phyloP scores from a whole-genome alignment of 2,797 vertebrate species.

The Hylomyscus alleni region DNA sequence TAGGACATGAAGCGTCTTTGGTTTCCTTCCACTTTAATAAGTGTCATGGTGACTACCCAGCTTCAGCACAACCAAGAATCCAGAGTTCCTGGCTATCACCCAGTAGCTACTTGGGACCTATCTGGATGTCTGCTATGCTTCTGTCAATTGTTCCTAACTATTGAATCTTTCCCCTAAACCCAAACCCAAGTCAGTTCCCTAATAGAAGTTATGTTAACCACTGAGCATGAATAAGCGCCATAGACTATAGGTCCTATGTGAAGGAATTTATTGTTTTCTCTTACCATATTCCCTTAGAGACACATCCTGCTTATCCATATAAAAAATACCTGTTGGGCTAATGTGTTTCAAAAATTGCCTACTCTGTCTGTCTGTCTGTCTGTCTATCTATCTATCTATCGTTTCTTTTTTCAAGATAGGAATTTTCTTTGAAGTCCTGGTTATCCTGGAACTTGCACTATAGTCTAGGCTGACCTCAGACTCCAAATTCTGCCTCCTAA shows the following conservation, averaged over 20 bases:
- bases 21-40: background rate
- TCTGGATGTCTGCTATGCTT: background rate
- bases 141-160: background rate
- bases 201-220: background rate
- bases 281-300: conserved; percentile 38
- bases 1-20: background rate
- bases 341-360: background rate
- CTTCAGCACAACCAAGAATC: conserved; percentile 2
- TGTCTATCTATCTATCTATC: background rate
- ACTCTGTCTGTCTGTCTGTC: background rate
- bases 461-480: background rate
- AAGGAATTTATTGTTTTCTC: conserved; percentile 51
- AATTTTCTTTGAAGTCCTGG: background rate
- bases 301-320: background rate
- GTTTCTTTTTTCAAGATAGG: background rate
- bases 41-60: background rate
- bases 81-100: background rate
- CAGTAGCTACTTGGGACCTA: background rate
- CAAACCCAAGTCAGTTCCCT: conserved; percentile 43
- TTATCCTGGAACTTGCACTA: background rate
- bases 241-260: background rate
- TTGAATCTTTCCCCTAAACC: conserved; percentile 19
- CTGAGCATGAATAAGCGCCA: background rate
- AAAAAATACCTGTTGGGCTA: conserved; percentile 42
- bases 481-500: background rate